These are phyloP conservation scores for Drosophila athabasca DNA, from an alignment of 1,140 invertebrate species.

Conservation along the genomic window DNA sequence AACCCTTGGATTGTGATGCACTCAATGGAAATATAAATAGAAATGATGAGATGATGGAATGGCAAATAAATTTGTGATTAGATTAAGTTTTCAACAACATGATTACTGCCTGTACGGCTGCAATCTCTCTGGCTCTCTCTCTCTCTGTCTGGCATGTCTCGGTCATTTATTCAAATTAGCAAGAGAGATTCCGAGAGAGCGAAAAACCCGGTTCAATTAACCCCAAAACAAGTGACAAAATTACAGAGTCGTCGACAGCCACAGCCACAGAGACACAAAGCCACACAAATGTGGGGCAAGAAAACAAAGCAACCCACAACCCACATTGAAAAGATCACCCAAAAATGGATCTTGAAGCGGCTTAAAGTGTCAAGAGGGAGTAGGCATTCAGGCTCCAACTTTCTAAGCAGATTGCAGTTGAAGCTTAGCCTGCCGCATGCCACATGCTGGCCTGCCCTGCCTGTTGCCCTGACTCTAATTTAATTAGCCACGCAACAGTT, in stretches of 20 bases:
- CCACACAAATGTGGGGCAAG: constrained; percentile 37
- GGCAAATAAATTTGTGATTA: constrained; percentile 58
- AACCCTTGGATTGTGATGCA: constrained; percentile 41
- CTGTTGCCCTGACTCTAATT: constrained; percentile 58
- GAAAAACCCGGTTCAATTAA: constrained; percentile 68
- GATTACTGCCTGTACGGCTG: constrained; percentile 15
- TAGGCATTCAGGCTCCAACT: constrained; percentile 34
- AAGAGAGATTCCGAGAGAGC: constrained; percentile 28
- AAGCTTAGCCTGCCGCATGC: constrained; percentile 29
- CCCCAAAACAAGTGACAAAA: constrained; percentile 70
- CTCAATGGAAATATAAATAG: constrained; percentile 67
- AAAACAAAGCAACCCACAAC: constrained; percentile 24
- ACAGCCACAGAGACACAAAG: neutral
- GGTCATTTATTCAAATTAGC: constrained; percentile 70
- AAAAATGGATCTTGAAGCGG: constrained; percentile 31
- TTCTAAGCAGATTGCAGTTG: constrained; percentile 51
- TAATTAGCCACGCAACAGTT: constrained; percentile 72
- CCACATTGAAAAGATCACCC: constrained; percentile 41
- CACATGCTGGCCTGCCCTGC: neutral
- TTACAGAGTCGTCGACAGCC: constrained; percentile 44
- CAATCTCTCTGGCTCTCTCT: constrained; percentile 2
- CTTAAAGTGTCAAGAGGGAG: constrained; percentile 22
- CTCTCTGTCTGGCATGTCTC: constrained; percentile 20
- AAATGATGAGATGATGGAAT: constrained; percentile 50
- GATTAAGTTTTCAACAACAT: constrained; percentile 54